Evolutionary conservation across 1,140 invertebrate genomes (phyloP), one percentile per base, ranked within the genome.

Genomic region (Campoletis sonorensis): DNA sequence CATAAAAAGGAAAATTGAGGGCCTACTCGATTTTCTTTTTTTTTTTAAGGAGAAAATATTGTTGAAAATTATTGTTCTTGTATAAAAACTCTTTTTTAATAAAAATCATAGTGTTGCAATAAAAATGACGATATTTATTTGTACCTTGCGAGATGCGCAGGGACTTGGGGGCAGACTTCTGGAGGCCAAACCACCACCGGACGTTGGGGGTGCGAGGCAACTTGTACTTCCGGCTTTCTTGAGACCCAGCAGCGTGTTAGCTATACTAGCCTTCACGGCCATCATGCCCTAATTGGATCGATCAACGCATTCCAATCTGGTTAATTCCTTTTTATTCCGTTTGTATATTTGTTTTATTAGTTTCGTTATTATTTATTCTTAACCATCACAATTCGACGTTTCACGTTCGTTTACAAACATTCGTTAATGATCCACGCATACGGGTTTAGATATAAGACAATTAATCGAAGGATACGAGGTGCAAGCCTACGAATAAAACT

Each of bases 151-250:
- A 83, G 92, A 93, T 86, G 94, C 93, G 86, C 96, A 96, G 87
- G 96, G 96, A 84, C 96, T 96, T 81, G 95, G 96, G 81, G 96
- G 96, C 85, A 97, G 92, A 89, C 96, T 96, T 88, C 95, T 93
- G 76, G 95, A 95, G 86, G 91, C 90, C 85, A 90, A 87, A 86
- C 90, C 85, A 90, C 90, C 86, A 90, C 93, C 86, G 88, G 90
- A 85, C 91, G 91, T 86, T 92, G 92, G 89, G 91, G 94, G 93
- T 91, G 94, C 92, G 85, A 94, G 89, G 86, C 92, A 94, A 89
- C 93, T 93, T 75, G 93, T 94, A 86, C 94, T 94, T 84, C 94
- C 94, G 83, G 92, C 93, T 89, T 94, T 93, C 89, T 93, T 93
- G 86, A 94, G 88, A 86, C 93, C 92, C 87, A 92, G 85, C 18